phyloP scores from a whole-genome alignment of 2,113 vertebrate species.

The Actinemys pallida region DNA sequence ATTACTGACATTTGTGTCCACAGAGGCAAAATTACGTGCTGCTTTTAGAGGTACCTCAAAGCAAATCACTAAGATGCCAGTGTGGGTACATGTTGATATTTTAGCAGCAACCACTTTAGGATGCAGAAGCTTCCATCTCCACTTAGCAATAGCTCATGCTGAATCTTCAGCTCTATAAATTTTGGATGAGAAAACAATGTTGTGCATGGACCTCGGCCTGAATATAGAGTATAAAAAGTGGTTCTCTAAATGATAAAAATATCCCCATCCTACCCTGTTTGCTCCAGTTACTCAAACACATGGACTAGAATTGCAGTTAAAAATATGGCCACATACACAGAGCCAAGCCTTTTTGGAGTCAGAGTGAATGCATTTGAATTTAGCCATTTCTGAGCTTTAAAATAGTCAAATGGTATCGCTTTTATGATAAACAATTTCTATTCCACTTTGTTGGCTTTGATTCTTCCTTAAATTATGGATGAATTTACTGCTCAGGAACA shows the following conservation, averaged over 20 bases:
- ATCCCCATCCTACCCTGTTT: background rate
- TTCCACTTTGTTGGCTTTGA: background rate
- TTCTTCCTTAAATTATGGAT: background rate
- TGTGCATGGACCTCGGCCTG: background rate
- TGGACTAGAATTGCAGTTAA: background rate
- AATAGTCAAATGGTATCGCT: background rate
- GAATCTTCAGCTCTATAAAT: background rate
- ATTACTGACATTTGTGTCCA: background rate
- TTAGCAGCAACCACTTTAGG: background rate
- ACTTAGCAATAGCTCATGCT: background rate
- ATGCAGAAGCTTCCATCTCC: background rate
- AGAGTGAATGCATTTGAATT: background rate
- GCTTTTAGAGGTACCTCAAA: background rate
- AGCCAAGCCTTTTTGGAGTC: background rate
- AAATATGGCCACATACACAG: rapidly evolving
- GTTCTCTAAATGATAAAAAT: background rate
- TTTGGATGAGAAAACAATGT: background rate
- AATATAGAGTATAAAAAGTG: background rate
- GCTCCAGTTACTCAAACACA: background rate
- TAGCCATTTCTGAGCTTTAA: background rate
- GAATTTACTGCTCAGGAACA: background rate
- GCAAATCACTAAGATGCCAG: background rate
- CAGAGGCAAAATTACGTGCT: rapidly evolving
- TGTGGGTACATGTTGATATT: background rate
- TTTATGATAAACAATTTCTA: background rate